A percentile compares a stretch with the other conserved stretches of the same genome.
Conservation (phyloP, 2,797 vertebrate species). For the Telmatherina bonti region DNA sequence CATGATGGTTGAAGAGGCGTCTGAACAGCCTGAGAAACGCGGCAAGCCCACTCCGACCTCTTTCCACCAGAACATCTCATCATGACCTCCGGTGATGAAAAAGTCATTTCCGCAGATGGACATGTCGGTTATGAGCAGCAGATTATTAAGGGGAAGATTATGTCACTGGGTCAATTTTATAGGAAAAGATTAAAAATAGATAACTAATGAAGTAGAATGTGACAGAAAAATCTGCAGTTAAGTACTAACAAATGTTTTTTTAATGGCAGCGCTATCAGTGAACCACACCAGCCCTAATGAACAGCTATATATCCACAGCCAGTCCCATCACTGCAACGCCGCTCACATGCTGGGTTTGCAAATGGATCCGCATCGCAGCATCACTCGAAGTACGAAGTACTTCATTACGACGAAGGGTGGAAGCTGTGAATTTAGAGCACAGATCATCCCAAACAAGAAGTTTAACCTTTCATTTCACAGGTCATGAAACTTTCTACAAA, state of each 20-base stretch:
- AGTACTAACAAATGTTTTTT: slow-evolving; percentile 32
- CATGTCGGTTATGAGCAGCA: slow-evolving; percentile 1
- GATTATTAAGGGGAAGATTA: slow-evolving; percentile 8
- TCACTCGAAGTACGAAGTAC: slow-evolving; percentile 22
- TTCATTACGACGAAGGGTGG: slow-evolving; percentile 21
- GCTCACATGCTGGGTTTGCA: slow-evolving; percentile 20
- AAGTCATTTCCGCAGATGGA: slow-evolving; percentile 7
- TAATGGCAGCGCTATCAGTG: slow-evolving; percentile 17
- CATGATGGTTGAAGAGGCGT: slow-evolving; percentile 6
- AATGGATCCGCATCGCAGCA: slow-evolving; percentile 24
- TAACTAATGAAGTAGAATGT: slow-evolving; percentile 27
- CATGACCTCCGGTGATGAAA: too few relatives aligned
- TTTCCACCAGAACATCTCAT: slow-evolving; percentile 12
- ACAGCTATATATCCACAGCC: slow-evolving; percentile 15
- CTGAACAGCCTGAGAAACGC: background rate
- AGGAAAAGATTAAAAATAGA: slow-evolving; percentile 24
- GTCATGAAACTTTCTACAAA: background rate
- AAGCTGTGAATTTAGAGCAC: slow-evolving; percentile 32
- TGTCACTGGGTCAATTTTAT: slow-evolving; percentile 22
- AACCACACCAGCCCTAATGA: slow-evolving; percentile 40
- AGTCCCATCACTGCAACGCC: slow-evolving; percentile 8
- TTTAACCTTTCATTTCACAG: slow-evolving; percentile 9
- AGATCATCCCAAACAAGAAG: slow-evolving; percentile 30
- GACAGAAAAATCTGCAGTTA: slow-evolving; percentile 23
- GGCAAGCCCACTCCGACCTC: background rate